Conservation (phyloP, 2,113 vertebrate genomes). For the Psephotus haematonotus region DNA sequence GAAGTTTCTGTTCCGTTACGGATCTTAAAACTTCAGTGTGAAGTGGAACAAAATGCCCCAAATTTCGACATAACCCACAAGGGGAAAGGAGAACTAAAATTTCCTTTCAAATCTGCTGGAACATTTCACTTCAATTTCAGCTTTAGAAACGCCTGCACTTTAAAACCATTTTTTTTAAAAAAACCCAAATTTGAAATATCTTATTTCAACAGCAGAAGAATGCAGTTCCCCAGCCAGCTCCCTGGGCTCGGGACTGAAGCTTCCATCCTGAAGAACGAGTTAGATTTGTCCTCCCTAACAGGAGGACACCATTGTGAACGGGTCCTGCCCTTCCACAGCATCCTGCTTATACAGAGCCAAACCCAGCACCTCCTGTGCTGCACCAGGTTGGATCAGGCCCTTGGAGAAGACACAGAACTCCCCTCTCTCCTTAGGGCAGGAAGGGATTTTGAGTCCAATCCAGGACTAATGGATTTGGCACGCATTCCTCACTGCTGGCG, state of each 20-base stretch:
- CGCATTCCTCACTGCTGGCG: background rate
- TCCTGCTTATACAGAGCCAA: accelerated
- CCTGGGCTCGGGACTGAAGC: accelerated
- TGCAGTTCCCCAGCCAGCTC: slow-evolving; percentile 33
- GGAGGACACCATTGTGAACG: accelerated
- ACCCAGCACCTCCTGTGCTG: background rate
- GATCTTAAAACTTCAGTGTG: background rate
- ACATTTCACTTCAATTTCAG: background rate
- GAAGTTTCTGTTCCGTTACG: slow-evolving; percentile 4
- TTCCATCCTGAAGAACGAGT: accelerated
- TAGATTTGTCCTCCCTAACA: background rate
- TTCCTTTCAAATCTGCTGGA: background rate
- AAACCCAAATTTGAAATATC: background rate
- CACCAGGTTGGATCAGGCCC: background rate
- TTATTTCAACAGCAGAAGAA: slow-evolving; percentile 55
- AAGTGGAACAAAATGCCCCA: slow-evolving; percentile 50
- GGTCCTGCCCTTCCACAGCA: background rate
- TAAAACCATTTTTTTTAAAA: background rate
- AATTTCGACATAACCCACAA: slow-evolving; percentile 11
- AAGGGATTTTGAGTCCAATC: background rate
- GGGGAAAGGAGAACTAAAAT: background rate
- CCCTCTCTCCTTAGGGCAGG: background rate
- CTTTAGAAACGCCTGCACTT: slow-evolving; percentile 44
- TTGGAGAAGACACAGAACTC: background rate
- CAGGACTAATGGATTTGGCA: slow-evolving; percentile 54